phyloP scores from a whole-genome alignment of 2,113 vertebrate species.

The Hemiscyllium ocellatum region DNA sequence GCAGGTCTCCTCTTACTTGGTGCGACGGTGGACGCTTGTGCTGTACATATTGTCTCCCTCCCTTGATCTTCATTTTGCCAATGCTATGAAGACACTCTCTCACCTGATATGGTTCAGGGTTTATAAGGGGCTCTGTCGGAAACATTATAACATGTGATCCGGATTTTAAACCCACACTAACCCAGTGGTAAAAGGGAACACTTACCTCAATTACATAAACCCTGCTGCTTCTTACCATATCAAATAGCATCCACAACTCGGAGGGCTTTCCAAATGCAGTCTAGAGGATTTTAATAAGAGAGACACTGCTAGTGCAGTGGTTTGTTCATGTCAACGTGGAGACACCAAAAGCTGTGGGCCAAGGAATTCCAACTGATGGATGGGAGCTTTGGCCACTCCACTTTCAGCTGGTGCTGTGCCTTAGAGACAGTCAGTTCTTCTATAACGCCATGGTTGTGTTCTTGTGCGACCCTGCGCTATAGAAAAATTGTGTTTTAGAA shows the following conservation, averaged over 20 bases:
- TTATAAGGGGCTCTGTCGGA: not conserved
- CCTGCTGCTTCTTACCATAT: not conserved
- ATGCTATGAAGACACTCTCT: not conserved
- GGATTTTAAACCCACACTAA: not conserved
- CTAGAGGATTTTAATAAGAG: not conserved
- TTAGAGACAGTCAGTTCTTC: too few species aligned
- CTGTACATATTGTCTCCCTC: not conserved
- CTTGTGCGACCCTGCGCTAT: too few species aligned
- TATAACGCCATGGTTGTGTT: too few species aligned
- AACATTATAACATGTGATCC: not conserved
- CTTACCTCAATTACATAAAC: not conserved
- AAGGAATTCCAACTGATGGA: not conserved
- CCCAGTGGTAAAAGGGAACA: not conserved
- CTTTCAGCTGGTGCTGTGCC: too few species aligned
- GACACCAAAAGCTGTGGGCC: not conserved
- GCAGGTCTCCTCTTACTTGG: not conserved
- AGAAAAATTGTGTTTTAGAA: too few species aligned
- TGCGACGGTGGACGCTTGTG: not conserved
- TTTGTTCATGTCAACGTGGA: not conserved
- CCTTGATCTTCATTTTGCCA: not conserved
- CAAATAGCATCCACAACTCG: not conserved
- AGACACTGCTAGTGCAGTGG: not conserved
- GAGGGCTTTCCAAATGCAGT: not conserved
- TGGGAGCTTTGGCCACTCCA: not conserved
- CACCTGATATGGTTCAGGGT: not conserved